Conservation (phyloP, 2,797 vertebrate genomes). For the Benthosema pterotum region DNA sequence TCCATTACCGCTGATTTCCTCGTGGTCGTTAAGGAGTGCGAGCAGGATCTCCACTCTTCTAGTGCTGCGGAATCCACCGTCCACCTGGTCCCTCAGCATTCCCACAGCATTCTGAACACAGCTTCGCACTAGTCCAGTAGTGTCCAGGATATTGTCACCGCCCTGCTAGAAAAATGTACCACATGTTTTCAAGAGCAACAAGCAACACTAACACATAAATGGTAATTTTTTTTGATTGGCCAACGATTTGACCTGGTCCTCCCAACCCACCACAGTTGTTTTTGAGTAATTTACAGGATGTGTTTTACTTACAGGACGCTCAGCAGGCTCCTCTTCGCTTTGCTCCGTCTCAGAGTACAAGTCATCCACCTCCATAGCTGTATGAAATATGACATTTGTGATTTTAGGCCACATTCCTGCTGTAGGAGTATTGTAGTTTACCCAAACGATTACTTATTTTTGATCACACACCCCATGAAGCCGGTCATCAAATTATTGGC, state of each 20-base stretch:
- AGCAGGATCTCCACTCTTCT: conserved; percentile 87
- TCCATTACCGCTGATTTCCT: conserved; percentile 73
- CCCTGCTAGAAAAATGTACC: conserved; percentile 39
- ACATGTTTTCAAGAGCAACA: too few species aligned
- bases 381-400: conserved; percentile 13
- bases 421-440: too few species aligned
- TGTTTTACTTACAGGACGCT: conserved; percentile 61
- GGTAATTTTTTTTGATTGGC: too few species aligned
- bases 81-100: conserved; percentile 84
- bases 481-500: too few species aligned
- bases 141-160: conserved; percentile 80
- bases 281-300: not conserved
- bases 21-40: conserved; percentile 77
- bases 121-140: conserved; percentile 86
- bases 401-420: not conserved
- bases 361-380: conserved; percentile 77
- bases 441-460: too few species aligned
- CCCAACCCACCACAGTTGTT: too few species aligned
- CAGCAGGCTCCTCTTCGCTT: conserved; percentile 42
- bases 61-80: conserved; percentile 76
- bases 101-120: conserved; percentile 92
- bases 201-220: too few species aligned
- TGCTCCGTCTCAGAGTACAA: conserved; percentile 55
- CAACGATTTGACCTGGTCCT: too few species aligned
- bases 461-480: too few species aligned